A percentile compares a stretch with the other conserved stretches of the same genome.
These are phyloP conservation scores for Tetraneura akinire DNA, from an alignment of 1,140 invertebrate genomes.

Conservation along the genomic window DNA sequence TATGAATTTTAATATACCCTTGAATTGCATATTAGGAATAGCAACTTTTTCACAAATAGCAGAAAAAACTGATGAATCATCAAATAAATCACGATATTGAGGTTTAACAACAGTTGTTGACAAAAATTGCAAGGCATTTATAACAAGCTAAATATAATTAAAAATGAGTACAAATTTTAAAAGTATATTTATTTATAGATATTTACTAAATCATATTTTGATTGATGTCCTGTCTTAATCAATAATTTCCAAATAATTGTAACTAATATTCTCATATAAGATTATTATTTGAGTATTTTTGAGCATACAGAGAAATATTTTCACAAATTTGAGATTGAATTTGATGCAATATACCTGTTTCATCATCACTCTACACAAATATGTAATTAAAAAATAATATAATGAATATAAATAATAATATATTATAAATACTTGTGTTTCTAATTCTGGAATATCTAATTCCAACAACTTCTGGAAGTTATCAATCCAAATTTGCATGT, in stretches of 20 bases:
- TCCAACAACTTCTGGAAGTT: constrained; percentile 82
- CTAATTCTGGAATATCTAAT: constrained; percentile 73
- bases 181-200: too few relatives aligned
- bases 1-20: constrained; percentile 66
- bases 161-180: constrained; percentile 6
- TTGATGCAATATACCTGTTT: constrained; percentile 86
- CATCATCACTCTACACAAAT: constrained; percentile 74
- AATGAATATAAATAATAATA: not conserved
- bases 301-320: constrained; percentile 90
- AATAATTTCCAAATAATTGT: constrained; percentile 90
- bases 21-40: constrained; percentile 96
- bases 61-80: constrained; percentile 80
- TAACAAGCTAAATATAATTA: constrained; percentile 76
- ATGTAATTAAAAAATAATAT: constrained; percentile 22
- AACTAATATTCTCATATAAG: constrained; percentile 86
- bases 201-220: constrained; percentile 89
- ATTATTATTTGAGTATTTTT: constrained; percentile 94
- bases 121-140: constrained; percentile 93
- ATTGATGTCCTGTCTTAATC: constrained; percentile 76
- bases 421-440: constrained; percentile 64
- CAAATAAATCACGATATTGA: constrained; percentile 86
- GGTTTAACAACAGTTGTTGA: constrained; percentile 89
- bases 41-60: constrained; percentile 97
- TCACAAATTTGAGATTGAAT: constrained; percentile 94
- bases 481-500: constrained; percentile 92